Base-by-base conservation (phyloP, 2,113 vertebrate species). In the Brachyistius frenatus region DNA sequence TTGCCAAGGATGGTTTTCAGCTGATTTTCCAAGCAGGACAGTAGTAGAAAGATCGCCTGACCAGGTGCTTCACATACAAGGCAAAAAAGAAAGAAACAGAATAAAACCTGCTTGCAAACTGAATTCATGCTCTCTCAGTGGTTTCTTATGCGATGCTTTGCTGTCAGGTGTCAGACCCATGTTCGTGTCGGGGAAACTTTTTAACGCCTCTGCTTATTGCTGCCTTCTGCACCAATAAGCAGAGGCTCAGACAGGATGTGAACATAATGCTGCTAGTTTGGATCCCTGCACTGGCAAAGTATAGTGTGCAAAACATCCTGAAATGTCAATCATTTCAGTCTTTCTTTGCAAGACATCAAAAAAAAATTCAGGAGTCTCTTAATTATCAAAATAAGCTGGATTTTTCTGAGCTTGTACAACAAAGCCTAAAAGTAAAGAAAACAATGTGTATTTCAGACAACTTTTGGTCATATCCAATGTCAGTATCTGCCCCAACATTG, bases 1-100 rank as follows among this genome's bases (percentile, higher is more conserved):
- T 78, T 76, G 65, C 66, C 11, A 39, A 0, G 33, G 68, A 86
- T 78, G 41, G 14, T 78, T 89, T 84, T 66, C 62, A 86, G 39
- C 52, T 10, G 54, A 68, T 76, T 72, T 72, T 68, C 6, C 47
- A 61, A 57, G 39, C 36, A 68, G 64, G 57, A 46, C 33, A 66
- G n/a, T 37, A 66, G 15, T 61, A 67, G 63, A 23, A 69, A 52
- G 56, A 76, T 80, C 70, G 57, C 58, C 23, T 54, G 63, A 61
- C 57, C 70, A 60, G n/a, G 57, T 58, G 49, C 49, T 80, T 83
- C 33, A 44, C 39, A 55, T 7, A 23, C 16, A 47, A 58, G 9
- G 47, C 2, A 66, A 54, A 35, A 37, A 46, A 52, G 35, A 56
- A 31, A 30, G 13, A 46, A 65, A 36, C 0, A 11, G 31, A 46